phyloP scores from a whole-genome alignment of 1,140 invertebrate species.

The Plodia interpunctella region DNA sequence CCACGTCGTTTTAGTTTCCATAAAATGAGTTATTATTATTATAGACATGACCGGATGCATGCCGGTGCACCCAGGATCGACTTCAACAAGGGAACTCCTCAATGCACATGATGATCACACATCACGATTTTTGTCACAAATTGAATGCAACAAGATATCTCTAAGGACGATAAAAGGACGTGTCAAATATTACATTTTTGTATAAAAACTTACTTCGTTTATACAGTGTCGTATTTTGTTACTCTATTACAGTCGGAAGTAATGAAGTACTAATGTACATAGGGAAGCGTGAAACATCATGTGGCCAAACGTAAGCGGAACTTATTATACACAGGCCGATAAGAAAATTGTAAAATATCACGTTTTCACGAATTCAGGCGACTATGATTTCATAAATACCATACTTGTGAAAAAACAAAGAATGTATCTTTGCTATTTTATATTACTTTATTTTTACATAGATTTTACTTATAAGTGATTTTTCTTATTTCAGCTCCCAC shows the following conservation, averaged over 20 bases:
- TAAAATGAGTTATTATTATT: too few species aligned
- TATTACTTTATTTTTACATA: neutral
- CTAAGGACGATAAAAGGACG: too few species aligned
- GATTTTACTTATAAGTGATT: slow-evolving; percentile 1
- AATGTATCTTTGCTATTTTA: neutral
- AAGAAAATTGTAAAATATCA: slow-evolving; percentile 18
- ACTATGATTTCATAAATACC: neutral
- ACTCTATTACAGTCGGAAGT: neutral
- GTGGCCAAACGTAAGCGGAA: slow-evolving; percentile 23
- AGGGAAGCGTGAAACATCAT: neutral
- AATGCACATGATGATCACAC: too few species aligned
- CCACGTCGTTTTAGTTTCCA: too few species aligned
- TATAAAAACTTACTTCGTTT: neutral
- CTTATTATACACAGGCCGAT: slow-evolving; percentile 31
- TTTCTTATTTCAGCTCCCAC: slow-evolving; percentile 58
- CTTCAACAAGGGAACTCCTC: too few species aligned
- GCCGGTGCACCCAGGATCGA: too few species aligned
- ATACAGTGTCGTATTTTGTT: neutral
- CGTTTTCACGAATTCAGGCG: neutral
- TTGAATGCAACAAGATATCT: too few species aligned
- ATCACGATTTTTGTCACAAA: too few species aligned
- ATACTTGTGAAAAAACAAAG: too few species aligned
- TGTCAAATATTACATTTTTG: too few species aligned
- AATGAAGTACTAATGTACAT: neutral
- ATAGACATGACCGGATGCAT: too few species aligned